Conservation (phyloP, 1,140 invertebrate species). For the Pogonomyrmex barbatus region DNA sequence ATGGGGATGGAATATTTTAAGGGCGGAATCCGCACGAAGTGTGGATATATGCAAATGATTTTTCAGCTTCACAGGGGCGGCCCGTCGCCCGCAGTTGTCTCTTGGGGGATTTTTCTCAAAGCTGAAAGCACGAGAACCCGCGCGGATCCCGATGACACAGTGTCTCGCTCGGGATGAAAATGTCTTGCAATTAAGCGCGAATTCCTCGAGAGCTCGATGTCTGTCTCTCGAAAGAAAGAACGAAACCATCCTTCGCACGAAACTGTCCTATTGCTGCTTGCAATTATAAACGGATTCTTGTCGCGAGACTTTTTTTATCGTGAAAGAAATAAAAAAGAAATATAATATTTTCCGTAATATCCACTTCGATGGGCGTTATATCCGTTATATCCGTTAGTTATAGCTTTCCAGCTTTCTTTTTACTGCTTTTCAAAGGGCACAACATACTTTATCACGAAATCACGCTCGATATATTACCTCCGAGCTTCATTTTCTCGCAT, state of each 20-base stretch:
- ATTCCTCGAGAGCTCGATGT: neutral
- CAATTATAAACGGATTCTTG: neutral
- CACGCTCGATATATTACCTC: constrained; percentile 36
- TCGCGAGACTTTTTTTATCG: neutral
- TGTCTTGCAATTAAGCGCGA: constrained; percentile 18
- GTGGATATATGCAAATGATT: constrained; percentile 56
- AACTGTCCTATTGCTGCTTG: neutral
- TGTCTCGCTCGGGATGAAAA: neutral
- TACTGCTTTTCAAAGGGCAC: neutral
- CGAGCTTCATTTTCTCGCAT: constrained; percentile 41
- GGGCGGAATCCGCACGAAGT: constrained; percentile 19
- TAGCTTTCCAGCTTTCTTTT: neutral
- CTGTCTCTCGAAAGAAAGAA: neutral
- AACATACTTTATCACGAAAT: constrained; percentile 40
- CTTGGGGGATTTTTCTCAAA: constrained; percentile 11
- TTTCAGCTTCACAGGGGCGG: constrained; percentile 15
- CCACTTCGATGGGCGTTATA: neutral
- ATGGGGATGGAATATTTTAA: constrained; percentile 54
- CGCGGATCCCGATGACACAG: neutral
- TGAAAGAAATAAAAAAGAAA: neutral
- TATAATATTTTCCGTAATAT: neutral
- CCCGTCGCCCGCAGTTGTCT: neutral
- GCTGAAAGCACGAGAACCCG: neutral
- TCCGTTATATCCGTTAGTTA: neutral
- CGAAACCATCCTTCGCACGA: neutral